These are phyloP conservation scores for Battus philenor DNA, from an alignment of 1,140 invertebrate species.

Conservation along the genomic window DNA sequence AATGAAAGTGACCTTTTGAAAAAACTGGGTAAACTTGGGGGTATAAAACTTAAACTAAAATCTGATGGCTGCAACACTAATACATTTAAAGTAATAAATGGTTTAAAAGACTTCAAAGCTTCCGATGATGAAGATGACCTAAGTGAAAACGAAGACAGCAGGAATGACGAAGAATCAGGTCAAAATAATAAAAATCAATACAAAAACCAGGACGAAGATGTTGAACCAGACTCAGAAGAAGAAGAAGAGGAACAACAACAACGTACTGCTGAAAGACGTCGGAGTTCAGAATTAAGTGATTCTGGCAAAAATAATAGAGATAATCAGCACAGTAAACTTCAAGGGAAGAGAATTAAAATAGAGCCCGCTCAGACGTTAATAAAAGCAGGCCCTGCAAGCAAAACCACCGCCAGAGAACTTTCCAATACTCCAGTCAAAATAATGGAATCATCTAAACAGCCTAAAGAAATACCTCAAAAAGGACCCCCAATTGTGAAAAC, in stretches of 20 bases:
- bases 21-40: conserved; percentile 56
- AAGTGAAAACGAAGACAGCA: conserved; percentile 41
- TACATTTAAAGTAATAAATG: conserved; percentile 63
- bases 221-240: conserved; percentile 20
- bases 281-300: conserved; percentile 39
- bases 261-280: conserved; percentile 21
- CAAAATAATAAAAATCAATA: conserved; percentile 36
- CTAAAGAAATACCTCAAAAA: conserved; percentile 15
- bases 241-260: too few species aligned
- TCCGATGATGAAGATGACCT: conserved; percentile 59
- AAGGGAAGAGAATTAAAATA: conserved; percentile 34
- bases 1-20: conserved; percentile 42
- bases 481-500: conserved; percentile 21
- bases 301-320: conserved; percentile 27
- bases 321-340: conserved; percentile 21
- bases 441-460: not conserved
- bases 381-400: conserved; percentile 22
- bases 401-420: not conserved
- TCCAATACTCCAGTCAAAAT: conserved; percentile 20
- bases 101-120: conserved; percentile 60
- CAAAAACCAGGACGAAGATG: conserved; percentile 43
- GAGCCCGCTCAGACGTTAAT: conserved; percentile 22
- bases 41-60: conserved; percentile 63
- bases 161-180: conserved; percentile 34
- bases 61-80: conserved; percentile 52